Percentiles rank a stretch among this genome's conserved stretches.
These are phyloP conservation scores for Trissoscelio sp. DNA, from an alignment of 2,888 invertebrate species.

Conservation along the genomic window DNA sequence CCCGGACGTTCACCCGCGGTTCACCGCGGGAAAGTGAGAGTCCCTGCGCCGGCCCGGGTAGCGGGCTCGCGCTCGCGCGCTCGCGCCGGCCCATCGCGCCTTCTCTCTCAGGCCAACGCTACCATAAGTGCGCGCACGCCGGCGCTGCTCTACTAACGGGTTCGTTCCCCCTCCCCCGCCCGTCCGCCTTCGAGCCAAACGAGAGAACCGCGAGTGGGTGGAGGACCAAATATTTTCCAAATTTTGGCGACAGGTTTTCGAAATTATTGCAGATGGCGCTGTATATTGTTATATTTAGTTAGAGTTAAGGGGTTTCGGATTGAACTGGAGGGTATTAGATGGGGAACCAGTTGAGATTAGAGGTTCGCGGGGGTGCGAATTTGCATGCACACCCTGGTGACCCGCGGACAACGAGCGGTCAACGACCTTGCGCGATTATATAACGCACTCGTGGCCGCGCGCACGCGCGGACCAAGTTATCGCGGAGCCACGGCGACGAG, in stretches of 20 bases:
- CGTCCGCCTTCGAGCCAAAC: constrained; percentile 77
- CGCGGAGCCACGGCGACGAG: constrained; percentile 47
- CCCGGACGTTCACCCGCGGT: constrained; percentile 84
- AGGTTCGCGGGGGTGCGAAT: constrained; percentile 18
- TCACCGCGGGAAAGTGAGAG: constrained; percentile 87
- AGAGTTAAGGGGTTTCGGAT: too few relatives aligned
- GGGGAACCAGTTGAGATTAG: too few relatives aligned
- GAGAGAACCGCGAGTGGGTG: constrained; percentile 7
- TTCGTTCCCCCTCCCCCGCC: constrained; percentile 80
- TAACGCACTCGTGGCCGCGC: constrained; percentile 72
- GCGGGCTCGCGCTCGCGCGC: constrained; percentile 70
- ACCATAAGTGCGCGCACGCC: constrained; percentile 76
- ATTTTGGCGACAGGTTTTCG: background rate
- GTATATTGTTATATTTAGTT: too few relatives aligned
- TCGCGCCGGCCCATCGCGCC: constrained; percentile 58
- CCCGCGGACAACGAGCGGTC: constrained; percentile 77
- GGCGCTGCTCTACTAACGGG: constrained; percentile 80
- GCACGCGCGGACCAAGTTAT: constrained; percentile 49
- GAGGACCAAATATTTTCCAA: constrained; percentile 6
- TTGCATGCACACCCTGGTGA: constrained; percentile 49
- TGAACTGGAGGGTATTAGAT: too few relatives aligned
- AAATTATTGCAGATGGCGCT: too few relatives aligned
- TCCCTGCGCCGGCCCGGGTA: constrained; percentile 76
- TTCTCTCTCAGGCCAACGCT: constrained; percentile 76
- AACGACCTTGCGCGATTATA: constrained; percentile 77